phyloP scores from a whole-genome alignment of 2,797 vertebrate genomes.

The Aulostomus chinensis region DNA sequence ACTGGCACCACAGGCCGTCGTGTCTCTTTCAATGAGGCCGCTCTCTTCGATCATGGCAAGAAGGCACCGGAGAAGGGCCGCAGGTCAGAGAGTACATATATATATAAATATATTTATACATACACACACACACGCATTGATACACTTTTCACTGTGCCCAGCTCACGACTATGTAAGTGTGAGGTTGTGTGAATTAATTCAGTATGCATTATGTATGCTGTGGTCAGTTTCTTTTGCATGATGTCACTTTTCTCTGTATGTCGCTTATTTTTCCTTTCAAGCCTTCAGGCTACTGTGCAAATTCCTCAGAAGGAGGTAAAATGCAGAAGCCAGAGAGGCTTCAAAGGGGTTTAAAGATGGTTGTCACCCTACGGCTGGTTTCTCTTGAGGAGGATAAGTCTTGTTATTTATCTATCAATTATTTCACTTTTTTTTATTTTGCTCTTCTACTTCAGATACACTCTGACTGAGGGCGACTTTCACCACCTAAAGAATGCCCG shows the following conservation, averaged over 20 bases:
- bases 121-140: not conserved
- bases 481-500: slow-evolving; percentile 97
- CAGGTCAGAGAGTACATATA: slow-evolving; percentile 77
- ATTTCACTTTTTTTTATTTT: too few relatives aligned
- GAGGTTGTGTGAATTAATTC: slow-evolving; percentile 24
- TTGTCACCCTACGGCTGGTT: too few relatives aligned
- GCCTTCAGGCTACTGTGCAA: too few relatives aligned
- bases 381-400: slow-evolving; percentile 6
- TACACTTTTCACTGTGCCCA: slow-evolving; percentile 13
- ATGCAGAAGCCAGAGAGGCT: too few relatives aligned
- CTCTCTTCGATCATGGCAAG: slow-evolving; percentile 91
- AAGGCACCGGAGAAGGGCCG: slow-evolving; percentile 94
- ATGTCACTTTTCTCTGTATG: too few relatives aligned
- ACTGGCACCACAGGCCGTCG: slow-evolving; percentile 89
- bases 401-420: not conserved
- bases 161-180: slow-evolving; percentile 6
- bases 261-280: too few relatives aligned
- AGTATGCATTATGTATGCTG: slow-evolving; percentile 26
- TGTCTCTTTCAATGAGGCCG: slow-evolving; percentile 97
- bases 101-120: not conserved
- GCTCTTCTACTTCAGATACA: slow-evolving; percentile 83
- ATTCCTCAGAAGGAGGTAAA: too few relatives aligned
- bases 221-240: slow-evolving; percentile 16
- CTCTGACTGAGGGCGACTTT: slow-evolving; percentile 95
- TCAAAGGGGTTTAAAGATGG: too few relatives aligned